These are phyloP conservation scores for Nasonia vitripennis DNA, from an alignment of 1,140 invertebrate species.

Conservation along the genomic window DNA sequence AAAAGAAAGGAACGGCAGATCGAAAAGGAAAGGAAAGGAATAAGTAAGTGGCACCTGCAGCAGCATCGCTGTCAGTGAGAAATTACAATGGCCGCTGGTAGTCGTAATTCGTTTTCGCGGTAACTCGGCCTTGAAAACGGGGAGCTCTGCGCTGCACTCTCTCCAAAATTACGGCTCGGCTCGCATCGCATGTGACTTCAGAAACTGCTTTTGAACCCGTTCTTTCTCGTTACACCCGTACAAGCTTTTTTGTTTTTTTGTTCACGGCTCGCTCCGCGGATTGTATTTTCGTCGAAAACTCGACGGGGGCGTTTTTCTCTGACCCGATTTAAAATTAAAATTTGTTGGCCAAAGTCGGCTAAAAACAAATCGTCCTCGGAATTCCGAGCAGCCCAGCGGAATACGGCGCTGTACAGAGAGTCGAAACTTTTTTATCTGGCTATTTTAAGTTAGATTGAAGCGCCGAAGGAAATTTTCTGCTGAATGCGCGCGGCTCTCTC, in stretches of 20 bases:
- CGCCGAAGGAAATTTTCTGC: slow-evolving; percentile 12
- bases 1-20: neutral
- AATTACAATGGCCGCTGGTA: slow-evolving; percentile 55
- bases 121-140: slow-evolving; percentile 48
- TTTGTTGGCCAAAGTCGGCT: neutral
- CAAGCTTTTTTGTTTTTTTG: neutral
- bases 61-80: slow-evolving; percentile 47
- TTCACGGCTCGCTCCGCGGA: too few species aligned
- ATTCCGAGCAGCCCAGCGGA: neutral
- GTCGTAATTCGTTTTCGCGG: slow-evolving; percentile 63
- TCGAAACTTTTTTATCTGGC: neutral
- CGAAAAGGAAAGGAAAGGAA: neutral
- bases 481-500: neutral
- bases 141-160: too few species aligned
- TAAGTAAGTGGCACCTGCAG: neutral
- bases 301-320: neutral
- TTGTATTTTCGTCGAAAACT: neutral
- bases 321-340: neutral
- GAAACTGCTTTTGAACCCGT: neutral
- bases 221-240: neutral
- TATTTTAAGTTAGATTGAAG: slow-evolving; percentile 27
- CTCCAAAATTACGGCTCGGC: neutral
- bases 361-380: neutral
- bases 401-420: neutral
- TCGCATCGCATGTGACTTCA: too few species aligned